Conservation (phyloP, 2,888 invertebrate species). For the Spicauda simplicius region DNA sequence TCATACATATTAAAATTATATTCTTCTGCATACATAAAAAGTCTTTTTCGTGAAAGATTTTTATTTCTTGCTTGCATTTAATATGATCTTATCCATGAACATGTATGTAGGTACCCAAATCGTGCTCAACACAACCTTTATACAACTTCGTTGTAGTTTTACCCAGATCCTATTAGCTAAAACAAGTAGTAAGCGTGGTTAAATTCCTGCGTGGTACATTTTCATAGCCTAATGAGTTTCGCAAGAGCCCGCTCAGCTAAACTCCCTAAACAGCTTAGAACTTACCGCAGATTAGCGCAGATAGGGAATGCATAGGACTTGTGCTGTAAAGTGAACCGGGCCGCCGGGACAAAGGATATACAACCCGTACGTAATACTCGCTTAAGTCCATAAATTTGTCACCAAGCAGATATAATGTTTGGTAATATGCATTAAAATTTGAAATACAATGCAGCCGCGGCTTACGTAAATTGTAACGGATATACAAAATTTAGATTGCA, state of each 20-base stretch:
- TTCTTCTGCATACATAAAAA: too few species aligned
- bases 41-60: too few species aligned
- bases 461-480: too few species aligned
- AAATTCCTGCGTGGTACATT: slow-evolving; percentile 16
- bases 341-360: slow-evolving; percentile 3
- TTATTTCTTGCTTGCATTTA: too few species aligned
- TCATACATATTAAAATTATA: too few species aligned
- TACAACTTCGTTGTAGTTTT: neutral
- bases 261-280: slow-evolving; percentile 25
- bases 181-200: slow-evolving; percentile 10
- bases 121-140: neutral
- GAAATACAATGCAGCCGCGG: too few species aligned
- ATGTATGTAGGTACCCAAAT: neutral
- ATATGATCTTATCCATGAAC: too few species aligned
- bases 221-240: slow-evolving; percentile 30
- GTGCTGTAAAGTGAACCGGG: slow-evolving; percentile 1
- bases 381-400: neutral
- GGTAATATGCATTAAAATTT: too few species aligned
- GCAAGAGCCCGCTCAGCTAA: slow-evolving; percentile 20
- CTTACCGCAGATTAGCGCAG: slow-evolving; percentile 24
- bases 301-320: slow-evolving; percentile 4
- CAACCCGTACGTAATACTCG: neutral
- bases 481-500: too few species aligned
- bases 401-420: too few species aligned
- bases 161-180: slow-evolving; percentile 14